These are phyloP conservation scores for Potamilus streckersoni DNA, from an alignment of 1,140 invertebrate genomes.

Conservation along the genomic window DNA sequence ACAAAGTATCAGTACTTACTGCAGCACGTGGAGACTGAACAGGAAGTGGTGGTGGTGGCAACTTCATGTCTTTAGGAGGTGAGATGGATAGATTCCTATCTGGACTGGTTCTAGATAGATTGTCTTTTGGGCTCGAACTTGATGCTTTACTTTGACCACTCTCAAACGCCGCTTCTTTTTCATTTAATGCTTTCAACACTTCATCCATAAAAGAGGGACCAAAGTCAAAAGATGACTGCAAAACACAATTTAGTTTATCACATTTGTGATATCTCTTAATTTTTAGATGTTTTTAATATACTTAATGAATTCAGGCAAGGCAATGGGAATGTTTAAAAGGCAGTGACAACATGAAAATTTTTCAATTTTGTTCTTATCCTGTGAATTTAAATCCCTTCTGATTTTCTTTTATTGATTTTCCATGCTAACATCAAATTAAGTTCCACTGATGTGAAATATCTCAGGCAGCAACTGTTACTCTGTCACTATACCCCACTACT, in stretches of 20 bases:
- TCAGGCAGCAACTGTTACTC: no score
- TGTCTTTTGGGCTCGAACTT: slow-evolving; percentile 20
- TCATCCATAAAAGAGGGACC: slow-evolving; percentile 94
- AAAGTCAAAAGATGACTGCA: slow-evolving; percentile 86
- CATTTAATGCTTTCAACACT: slow-evolving; percentile 84
- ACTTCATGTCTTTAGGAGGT: slow-evolving; percentile 25
- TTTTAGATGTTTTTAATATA: no score
- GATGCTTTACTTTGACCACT: slow-evolving; percentile 24
- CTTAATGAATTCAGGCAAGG: no score
- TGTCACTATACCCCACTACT: no score
- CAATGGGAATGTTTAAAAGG: no score
- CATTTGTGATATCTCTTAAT: no score
- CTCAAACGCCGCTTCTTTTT: slow-evolving; percentile 52
- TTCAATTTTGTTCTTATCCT: no score
- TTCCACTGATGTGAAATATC: no score
- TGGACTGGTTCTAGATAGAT: not conserved
- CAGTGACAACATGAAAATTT: no score
- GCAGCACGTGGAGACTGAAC: slow-evolving; percentile 40
- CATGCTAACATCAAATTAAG: no score
- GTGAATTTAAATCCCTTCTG: no score
- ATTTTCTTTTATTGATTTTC: no score
- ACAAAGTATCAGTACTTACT: not conserved
- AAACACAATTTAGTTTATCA: not conserved
- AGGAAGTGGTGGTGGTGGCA: slow-evolving; percentile 34
- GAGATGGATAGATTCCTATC: slow-evolving; percentile 30